A percentile compares a stretch with the other conserved stretches of the same genome.
These are phyloP conservation scores for Galaxias olidus DNA, from an alignment of 2,797 vertebrate genomes.

Conservation along the genomic window DNA sequence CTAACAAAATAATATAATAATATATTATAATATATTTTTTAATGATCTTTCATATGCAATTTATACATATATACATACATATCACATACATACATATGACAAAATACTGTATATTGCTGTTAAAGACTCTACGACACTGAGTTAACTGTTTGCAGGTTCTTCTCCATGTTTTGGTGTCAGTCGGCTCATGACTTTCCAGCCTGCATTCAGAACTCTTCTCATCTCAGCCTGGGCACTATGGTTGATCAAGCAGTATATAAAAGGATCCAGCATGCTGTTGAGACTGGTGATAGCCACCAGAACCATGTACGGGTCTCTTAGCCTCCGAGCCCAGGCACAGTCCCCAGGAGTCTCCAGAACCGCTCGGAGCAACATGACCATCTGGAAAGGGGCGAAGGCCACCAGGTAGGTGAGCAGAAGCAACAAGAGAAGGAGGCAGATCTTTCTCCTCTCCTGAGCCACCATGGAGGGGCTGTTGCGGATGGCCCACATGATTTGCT, in stretches of 20 bases:
- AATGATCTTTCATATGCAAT: neutral
- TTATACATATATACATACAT: no score
- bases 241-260: constrained; percentile 62
- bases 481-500: constrained; percentile 49
- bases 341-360: constrained; percentile 30
- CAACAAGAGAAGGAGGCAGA: constrained; percentile 42
- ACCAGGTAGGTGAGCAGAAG: constrained; percentile 55
- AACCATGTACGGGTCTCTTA: constrained; percentile 50
- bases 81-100: no score
- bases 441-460: constrained; percentile 48
- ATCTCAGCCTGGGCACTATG: constrained; percentile 50
- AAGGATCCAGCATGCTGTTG: constrained; percentile 61
- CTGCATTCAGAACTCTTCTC: constrained; percentile 6
- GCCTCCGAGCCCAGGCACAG: constrained; percentile 23
- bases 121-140: neutral
- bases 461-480: constrained; percentile 37
- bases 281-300: constrained; percentile 55
- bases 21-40: no score
- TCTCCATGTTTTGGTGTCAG: neutral
- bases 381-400: constrained; percentile 59
- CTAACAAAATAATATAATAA: no score
- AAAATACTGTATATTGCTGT: neutral
- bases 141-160: neutral
- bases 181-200: neutral
- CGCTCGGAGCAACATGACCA: constrained; percentile 56